Evolutionary conservation across 2,797 vertebrate species (phyloP), one percentile per base, ranked within the genome.

Genomic region (Cynopterus sphinx): DNA sequence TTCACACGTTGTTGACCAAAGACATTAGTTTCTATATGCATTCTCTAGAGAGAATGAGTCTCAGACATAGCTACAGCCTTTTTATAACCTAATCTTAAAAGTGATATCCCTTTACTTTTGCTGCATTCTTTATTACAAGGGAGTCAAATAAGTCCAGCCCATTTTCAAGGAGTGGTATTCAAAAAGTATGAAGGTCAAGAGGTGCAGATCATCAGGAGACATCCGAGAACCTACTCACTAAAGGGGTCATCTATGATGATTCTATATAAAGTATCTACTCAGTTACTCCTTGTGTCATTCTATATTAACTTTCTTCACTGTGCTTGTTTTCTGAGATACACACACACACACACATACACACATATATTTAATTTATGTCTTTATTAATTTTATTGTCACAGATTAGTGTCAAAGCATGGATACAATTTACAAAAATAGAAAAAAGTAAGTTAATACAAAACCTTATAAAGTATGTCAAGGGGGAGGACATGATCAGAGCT

Each of bases 381-480:
- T 2, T 1, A 26, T 3, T 51, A 49, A 59, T 55, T 1, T 49
- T 7, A 39, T 81, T 49, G 22, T 82, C 68, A 83, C 31, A 61
- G 78, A 91, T 59, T 65, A 59, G 19, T 86, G 36, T n/a, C 68
- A 55, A 31, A 86, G 15, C 17, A 82, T 28, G 74, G 6, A 6
- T 49, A 16, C 57, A 55, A 55, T 55, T 55, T 92, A 55, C 7
- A 74, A 67, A 95, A 86, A 82, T 46, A 90, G 59, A 86, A 9
- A 61, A 94, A 28, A 55, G 12, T 4, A 55, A 89, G n/a, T 78
- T 94, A 78, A 71, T 87, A 36, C 11, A 82, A 82, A 94, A 61
- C 1, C 0, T 57, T 87, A 31, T 31, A 77, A 75, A 83, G 28
- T 71, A 33, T 67, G 55, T 75, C 84, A 73, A 82, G 9, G 17